Conservation (phyloP, 2,888 invertebrate genomes). For the Drosophila peninsularis region DNA sequence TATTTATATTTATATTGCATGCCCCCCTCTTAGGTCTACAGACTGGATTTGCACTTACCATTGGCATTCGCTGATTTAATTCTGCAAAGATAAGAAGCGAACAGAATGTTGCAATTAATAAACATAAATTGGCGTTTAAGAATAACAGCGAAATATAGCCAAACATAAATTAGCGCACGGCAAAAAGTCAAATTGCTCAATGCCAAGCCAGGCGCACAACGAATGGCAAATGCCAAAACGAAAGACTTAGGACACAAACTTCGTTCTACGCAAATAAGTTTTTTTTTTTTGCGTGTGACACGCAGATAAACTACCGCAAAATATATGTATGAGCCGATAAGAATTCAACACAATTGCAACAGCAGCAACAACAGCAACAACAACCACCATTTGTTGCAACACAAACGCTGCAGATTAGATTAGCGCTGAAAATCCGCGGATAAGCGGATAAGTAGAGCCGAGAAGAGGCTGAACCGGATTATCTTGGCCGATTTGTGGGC, state of each 20-base stretch:
- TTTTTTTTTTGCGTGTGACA: constrained; percentile 60
- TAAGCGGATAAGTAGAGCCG: constrained; percentile 14
- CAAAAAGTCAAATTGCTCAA: constrained; percentile 56
- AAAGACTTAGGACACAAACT: constrained; percentile 82
- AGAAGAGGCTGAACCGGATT: constrained; percentile 51
- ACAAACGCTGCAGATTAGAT: constrained; percentile 59
- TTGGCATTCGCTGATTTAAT: constrained; percentile 85
- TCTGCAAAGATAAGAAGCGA: constrained; percentile 80
- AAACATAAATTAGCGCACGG: constrained; percentile 59
- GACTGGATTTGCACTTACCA: constrained; percentile 80
- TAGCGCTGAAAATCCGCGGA: constrained; percentile 30
- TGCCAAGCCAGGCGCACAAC: constrained; percentile 36
- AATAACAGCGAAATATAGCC: constrained; percentile 13
- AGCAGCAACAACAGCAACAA: constrained; percentile 20
- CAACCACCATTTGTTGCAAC: constrained; percentile 57
- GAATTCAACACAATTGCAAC: constrained; percentile 54
- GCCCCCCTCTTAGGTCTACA: background rate
- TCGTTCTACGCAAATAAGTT: constrained; percentile 48
- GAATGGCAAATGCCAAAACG: constrained; percentile 68
- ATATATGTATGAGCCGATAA: constrained; percentile 52
- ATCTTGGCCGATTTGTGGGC: constrained; percentile 33
- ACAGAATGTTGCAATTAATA: constrained; percentile 59
- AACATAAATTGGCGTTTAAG: constrained; percentile 45
- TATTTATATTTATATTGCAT: background rate
- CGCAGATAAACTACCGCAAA: constrained; percentile 53